These are phyloP conservation scores for Marcusenius ussheri DNA, from an alignment of 2,113 vertebrate genomes.

Conservation along the genomic window DNA sequence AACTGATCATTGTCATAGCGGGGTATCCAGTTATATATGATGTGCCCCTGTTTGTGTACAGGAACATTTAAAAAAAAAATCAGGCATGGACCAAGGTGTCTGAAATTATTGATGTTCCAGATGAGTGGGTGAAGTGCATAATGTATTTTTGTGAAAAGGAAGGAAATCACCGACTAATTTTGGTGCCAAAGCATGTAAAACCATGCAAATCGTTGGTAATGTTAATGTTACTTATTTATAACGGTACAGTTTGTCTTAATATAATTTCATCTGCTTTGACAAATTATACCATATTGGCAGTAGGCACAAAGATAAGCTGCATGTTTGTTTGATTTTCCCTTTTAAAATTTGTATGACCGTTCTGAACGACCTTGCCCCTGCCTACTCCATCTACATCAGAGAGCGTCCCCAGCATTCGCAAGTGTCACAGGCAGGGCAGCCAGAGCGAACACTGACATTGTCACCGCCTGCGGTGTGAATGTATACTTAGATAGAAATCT, in stretches of 20 bases:
- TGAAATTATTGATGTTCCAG: neutral
- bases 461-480: neutral
- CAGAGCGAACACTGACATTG: neutral
- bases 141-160: neutral
- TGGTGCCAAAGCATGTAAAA: neutral
- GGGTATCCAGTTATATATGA: neutral
- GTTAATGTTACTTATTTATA: neutral
- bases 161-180: neutral
- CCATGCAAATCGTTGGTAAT: neutral
- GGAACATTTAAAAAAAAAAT: neutral
- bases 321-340: neutral
- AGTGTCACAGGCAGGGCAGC: neutral
- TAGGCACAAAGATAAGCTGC: neutral
- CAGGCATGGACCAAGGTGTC: neutral
- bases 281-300: neutral
- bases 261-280: neutral
- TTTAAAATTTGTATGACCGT: neutral
- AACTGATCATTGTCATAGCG: neutral
- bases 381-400: neutral
- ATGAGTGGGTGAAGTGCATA: neutral
- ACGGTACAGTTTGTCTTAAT: neutral
- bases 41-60: neutral
- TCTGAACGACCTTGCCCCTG: neutral
- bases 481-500: neutral
- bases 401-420: neutral